A percentile compares a stretch with the other conserved stretches of the same genome.
Evolutionary conservation across 2,797 vertebrate species (phyloP).

Genomic region (Australoheros facetus): DNA sequence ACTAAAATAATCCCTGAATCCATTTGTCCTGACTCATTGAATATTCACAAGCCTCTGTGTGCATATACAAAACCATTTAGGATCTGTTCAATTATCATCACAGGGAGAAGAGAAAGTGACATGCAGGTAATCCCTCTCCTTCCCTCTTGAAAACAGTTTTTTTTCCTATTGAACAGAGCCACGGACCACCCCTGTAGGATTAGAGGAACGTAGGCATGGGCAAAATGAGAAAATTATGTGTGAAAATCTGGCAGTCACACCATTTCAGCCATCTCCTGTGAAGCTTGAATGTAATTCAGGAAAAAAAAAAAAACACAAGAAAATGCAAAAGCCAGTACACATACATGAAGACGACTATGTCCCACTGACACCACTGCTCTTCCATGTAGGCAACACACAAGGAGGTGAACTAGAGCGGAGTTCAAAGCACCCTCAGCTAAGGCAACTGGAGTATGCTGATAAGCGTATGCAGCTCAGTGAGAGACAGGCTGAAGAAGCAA

Average conservation of each 20-base stretch:
- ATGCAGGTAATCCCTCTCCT: constrained; percentile 37
- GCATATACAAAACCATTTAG: constrained; percentile 33
- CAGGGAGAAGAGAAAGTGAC: constrained; percentile 17
- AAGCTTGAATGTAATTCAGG: background rate
- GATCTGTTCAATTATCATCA: constrained; percentile 54
- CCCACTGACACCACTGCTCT: background rate
- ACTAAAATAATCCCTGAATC: constrained; percentile 14
- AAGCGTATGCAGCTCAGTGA: constrained; percentile 15
- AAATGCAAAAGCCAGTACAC: background rate
- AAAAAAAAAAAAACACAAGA: background rate
- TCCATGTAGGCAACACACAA: background rate
- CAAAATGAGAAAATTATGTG: constrained; percentile 13
- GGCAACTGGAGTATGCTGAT: constrained; percentile 34
- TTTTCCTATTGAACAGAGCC: background rate
- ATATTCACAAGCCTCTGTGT: constrained; percentile 4
- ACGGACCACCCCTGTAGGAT: constrained; percentile 31
- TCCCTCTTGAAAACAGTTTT: background rate
- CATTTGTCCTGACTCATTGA: background rate
- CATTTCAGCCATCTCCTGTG: constrained; percentile 17
- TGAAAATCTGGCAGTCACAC: constrained; percentile 54
- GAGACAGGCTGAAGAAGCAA: constrained; percentile 5
- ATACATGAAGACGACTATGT: background rate
- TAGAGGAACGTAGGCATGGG: constrained; percentile 28
- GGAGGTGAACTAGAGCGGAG: background rate
- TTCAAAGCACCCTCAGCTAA: background rate